A percentile compares a stretch with the other conserved stretches of the same genome.
Conservation (phyloP, 2,113 vertebrate genomes). For the Pelodiscus sinensis region DNA sequence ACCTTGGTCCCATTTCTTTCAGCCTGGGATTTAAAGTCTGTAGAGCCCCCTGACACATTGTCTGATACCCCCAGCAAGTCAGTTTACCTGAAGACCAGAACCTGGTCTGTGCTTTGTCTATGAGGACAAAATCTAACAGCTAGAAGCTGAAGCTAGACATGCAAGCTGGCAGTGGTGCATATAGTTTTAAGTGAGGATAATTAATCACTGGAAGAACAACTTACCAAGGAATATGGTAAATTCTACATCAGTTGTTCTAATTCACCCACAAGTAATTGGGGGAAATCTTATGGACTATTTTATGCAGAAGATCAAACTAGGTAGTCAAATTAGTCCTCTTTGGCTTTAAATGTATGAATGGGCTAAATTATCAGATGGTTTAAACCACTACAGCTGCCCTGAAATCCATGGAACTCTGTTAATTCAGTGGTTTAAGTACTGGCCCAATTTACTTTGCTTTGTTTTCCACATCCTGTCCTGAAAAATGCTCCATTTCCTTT, state of each 20-base stretch:
- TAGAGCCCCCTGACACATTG: not conserved
- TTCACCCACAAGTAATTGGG: not conserved
- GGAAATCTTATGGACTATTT: not conserved
- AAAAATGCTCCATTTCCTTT: not conserved
- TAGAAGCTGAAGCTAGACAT: not conserved
- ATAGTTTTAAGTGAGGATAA: not conserved
- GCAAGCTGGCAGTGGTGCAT: not conserved
- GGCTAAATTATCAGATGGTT: not conserved
- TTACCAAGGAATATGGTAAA: not conserved
- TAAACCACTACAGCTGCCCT: not conserved
- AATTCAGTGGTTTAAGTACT: not conserved
- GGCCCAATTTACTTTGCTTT: not conserved
- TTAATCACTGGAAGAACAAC: conserved; percentile 9
- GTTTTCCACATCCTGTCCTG: not conserved
- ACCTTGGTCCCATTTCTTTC: not conserved
- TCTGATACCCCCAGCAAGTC: not conserved
- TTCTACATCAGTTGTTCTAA: not conserved
- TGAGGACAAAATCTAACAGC: not conserved
- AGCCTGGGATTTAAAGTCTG: not conserved
- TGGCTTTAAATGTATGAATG: not conserved
- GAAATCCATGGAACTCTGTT: not conserved
- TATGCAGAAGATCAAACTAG: not conserved
- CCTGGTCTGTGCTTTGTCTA: not conserved
- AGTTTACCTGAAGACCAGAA: not conserved
- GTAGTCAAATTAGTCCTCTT: not conserved